Conservation (phyloP, 2,888 invertebrate genomes). For the Melinaea menophilus region DNA sequence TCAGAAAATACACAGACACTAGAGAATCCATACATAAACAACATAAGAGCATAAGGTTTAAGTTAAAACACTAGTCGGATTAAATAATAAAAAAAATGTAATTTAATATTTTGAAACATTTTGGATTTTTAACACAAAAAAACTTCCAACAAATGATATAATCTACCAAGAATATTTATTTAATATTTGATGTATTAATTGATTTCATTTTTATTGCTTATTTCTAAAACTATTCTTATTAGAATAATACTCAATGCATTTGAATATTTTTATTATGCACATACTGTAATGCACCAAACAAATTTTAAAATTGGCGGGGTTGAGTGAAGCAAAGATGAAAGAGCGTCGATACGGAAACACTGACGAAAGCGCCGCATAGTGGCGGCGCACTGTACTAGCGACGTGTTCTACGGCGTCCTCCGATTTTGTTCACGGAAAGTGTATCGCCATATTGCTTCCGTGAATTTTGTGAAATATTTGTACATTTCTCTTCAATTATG, state of each 20-base stretch:
- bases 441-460: conserved; percentile 78
- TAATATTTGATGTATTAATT: too few species aligned
- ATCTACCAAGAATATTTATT: too few species aligned
- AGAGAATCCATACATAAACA: conserved; percentile 19
- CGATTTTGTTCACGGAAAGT: conserved; percentile 76
- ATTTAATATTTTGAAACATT: too few species aligned
- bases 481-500: conserved; percentile 74
- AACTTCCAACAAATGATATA: too few species aligned
- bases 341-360: conserved; percentile 70
- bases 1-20: conserved; percentile 5
- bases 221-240: too few species aligned
- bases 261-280: too few species aligned
- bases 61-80: conserved; percentile 1
- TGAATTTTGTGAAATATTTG: conserved; percentile 73
- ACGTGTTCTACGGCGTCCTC: conserved; percentile 77
- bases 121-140: too few species aligned
- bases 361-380: conserved; percentile 53
- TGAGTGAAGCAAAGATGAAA: conserved; percentile 22
- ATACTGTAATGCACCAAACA: conserved; percentile 3
- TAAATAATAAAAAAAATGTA: too few species aligned
- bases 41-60: conserved; percentile 6
- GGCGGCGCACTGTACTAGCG: conserved; percentile 74
- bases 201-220: too few species aligned
- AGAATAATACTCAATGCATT: too few species aligned
- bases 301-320: conserved; percentile 36